Conservation (phyloP, 1,140 invertebrate genomes). For the Pogonomyrmex barbatus region DNA sequence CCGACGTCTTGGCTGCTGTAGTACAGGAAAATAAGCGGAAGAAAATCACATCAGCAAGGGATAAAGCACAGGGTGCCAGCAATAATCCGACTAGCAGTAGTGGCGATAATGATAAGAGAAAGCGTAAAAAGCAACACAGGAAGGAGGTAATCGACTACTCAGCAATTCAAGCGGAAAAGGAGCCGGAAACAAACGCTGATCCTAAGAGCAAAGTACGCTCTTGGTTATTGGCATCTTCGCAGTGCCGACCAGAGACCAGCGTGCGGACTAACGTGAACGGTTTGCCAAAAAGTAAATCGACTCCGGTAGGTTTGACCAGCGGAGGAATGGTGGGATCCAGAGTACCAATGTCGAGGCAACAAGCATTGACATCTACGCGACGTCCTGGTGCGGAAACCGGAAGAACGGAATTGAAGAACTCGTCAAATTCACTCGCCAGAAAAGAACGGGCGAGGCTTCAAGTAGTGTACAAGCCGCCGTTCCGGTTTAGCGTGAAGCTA, state of each 20-base stretch:
- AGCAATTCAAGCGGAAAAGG: slow-evolving; percentile 87
- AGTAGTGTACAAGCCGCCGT: slow-evolving; percentile 94
- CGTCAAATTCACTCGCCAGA: slow-evolving; percentile 72
- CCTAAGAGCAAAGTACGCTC: slow-evolving; percentile 93
- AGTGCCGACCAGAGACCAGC: slow-evolving; percentile 79
- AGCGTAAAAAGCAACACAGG: slow-evolving; percentile 82
- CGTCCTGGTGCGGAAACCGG: slow-evolving; percentile 72
- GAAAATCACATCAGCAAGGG: slow-evolving; percentile 69
- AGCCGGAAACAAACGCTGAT: slow-evolving; percentile 86
- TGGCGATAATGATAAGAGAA: slow-evolving; percentile 81
- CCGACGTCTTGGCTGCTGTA: slow-evolving; percentile 38
- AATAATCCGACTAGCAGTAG: slow-evolving; percentile 32
- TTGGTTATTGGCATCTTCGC: slow-evolving; percentile 92
- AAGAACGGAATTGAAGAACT: slow-evolving; percentile 68
- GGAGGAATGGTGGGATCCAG: slow-evolving; percentile 59
- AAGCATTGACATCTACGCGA: slow-evolving; percentile 69
- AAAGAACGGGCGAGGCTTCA: slow-evolving; percentile 91
- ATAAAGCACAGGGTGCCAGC: slow-evolving; percentile 78
- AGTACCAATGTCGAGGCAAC: slow-evolving; percentile 67
- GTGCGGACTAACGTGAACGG: slow-evolving; percentile 76
- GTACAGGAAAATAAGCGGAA: slow-evolving; percentile 75
- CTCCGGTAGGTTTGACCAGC: slow-evolving; percentile 88
- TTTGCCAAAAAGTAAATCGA: slow-evolving; percentile 90
- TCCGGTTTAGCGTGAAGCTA: slow-evolving; percentile 93
- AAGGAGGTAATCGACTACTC: slow-evolving; percentile 94